Evolutionary conservation across 2,797 vertebrate genomes (phyloP).

Genomic region (Picus viridis): DNA sequence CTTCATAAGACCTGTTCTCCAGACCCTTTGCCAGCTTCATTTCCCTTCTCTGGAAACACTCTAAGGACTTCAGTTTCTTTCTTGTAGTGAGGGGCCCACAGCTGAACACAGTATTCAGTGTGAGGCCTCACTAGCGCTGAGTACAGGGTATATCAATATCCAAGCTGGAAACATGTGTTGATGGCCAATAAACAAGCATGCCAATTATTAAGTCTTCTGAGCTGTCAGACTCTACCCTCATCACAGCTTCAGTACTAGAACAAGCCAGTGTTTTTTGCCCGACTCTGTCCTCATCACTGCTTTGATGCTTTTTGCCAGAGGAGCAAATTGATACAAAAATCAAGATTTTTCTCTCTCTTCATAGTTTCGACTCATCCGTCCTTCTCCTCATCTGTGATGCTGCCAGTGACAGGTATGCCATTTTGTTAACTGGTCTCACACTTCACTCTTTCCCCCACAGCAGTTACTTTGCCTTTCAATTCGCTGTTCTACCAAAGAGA

Average conservation of each 20-base stretch:
- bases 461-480: neutral
- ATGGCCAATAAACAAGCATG: neutral
- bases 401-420: conserved; percentile 17
- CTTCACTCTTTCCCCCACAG: neutral
- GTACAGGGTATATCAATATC: neutral
- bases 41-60: too few species aligned
- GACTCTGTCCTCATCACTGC: neutral
- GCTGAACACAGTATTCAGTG: too few species aligned
- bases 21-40: too few species aligned
- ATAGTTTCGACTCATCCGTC: neutral
- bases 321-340: neutral
- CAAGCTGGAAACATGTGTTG: neutral
- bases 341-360: conserved; percentile 22
- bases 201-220: neutral
- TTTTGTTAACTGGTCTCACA: neutral
- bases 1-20: too few species aligned
- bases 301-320: neutral
- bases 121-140: too few species aligned
- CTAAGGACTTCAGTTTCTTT: too few species aligned
- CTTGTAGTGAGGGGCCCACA: too few species aligned
- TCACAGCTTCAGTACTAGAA: neutral
- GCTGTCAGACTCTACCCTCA: neutral
- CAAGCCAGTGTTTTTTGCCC: neutral
- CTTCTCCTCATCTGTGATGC: neutral
- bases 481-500: neutral